phyloP scores from a whole-genome alignment of 2,113 vertebrate genomes.

The Spea multiplicata region DNA sequence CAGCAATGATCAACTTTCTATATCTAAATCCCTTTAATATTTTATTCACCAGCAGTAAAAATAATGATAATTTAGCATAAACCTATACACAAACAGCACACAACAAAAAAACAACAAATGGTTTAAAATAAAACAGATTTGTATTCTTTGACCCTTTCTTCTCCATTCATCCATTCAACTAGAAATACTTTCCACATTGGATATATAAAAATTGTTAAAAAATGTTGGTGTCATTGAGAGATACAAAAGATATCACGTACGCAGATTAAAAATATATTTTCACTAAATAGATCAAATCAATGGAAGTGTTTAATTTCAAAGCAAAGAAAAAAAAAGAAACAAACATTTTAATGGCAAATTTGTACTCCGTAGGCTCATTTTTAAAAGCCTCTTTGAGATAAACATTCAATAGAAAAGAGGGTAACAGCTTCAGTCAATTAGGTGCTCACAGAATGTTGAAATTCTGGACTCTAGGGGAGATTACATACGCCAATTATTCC shows the following conservation, averaged over 20 bases:
- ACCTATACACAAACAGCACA: neutral
- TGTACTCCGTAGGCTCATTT: conserved; percentile 13
- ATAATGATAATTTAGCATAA: conserved; percentile 28
- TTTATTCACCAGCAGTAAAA: conserved; percentile 30
- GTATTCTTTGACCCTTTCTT: neutral
- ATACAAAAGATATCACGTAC: neutral
- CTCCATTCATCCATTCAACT: too few relatives aligned
- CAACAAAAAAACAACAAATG: neutral
- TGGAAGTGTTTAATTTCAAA: neutral
- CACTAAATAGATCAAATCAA: neutral
- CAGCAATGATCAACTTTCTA: conserved; percentile 17
- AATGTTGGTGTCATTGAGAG: neutral
- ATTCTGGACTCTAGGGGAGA: conserved; percentile 37
- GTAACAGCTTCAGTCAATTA: conserved; percentile 38
- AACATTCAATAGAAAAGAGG: conserved; percentile 19
- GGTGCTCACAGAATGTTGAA: conserved; percentile 36
- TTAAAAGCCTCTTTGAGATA: conserved; percentile 23
- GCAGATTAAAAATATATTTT: too few relatives aligned
- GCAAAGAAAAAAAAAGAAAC: neutral
- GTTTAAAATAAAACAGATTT: neutral
- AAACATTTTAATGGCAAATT: neutral
- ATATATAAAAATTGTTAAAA: too few relatives aligned
- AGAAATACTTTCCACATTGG: too few relatives aligned
- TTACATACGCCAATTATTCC: conserved; percentile 36
- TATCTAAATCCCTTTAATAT: conserved; percentile 45